These are phyloP conservation scores for Tetragnatha versicolor DNA, from an alignment of 1,140 invertebrate genomes.

Conservation along the genomic window DNA sequence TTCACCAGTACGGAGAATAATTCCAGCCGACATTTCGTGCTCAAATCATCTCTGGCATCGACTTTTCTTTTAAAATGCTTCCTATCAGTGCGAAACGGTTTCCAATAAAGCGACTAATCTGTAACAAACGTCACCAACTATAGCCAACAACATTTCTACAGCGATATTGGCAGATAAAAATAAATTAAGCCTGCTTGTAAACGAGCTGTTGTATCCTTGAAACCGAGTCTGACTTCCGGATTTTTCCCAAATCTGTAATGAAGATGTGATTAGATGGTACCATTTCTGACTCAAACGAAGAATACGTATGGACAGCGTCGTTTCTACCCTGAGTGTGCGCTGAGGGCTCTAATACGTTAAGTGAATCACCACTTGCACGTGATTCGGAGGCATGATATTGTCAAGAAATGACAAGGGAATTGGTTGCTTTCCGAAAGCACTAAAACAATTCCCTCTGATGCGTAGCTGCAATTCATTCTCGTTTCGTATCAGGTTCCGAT, in stretches of 20 bases:
- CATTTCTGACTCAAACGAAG: background rate
- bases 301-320: conserved; percentile 24
- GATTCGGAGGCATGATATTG: conserved; percentile 25
- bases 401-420: conserved; percentile 21
- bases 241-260: conserved; percentile 39
- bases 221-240: background rate
- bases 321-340: background rate
- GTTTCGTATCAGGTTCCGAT: background rate
- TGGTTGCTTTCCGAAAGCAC: background rate
- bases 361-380: conserved; percentile 30
- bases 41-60: background rate
- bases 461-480: conserved; percentile 1
- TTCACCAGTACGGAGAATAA: too few species aligned
- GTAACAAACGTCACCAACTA: conserved; percentile 17
- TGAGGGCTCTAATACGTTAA: conserved; percentile 22
- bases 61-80: background rate
- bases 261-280: conserved; percentile 31
- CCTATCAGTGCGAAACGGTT: background rate
- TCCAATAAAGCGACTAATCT: conserved; percentile 12
- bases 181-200: conserved; percentile 11
- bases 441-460: conserved; percentile 21
- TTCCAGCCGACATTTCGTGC: too few species aligned
- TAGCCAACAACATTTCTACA: background rate
- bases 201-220: background rate
- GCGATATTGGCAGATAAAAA: conserved; percentile 27